Base-by-base conservation (phyloP, 2,888 invertebrate species). In the Eurytoma californica region DNA sequence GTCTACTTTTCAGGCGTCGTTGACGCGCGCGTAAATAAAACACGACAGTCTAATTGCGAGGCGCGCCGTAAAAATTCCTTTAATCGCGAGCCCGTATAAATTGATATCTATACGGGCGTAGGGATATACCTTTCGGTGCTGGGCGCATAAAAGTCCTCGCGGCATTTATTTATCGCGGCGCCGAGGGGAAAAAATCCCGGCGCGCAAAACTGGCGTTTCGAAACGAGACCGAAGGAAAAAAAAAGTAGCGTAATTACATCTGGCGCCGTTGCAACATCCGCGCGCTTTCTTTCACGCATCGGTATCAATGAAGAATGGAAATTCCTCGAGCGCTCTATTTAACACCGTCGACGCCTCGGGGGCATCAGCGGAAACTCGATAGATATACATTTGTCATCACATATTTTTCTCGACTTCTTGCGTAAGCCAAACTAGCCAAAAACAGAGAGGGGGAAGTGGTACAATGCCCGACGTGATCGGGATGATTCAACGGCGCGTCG, bases 81-180 rank as follows among this genome's bases (percentile, higher is more conserved):
- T 57, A 72, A 18, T 14, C 39, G 9, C 39, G 47, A 24, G 3
- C 47, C 4, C 60, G 14, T 53, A 16, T 49, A 47, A 70, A 49
- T 58, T 58, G 28, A 67, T 66, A 13, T 66, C 51, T 7, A 16
- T 7, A 1, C 39, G 9, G 39, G 7, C 9, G 39, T 0, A 39
- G 39, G 39, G 18, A 66, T 7, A 51, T 3, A 65, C 18, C 49
- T 47, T 20, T 53, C 53, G n/a, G 53, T 12, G 0, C 51, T 51
- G 51, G 14, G 16, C 1, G 24, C 16, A 24, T 51, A 53, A 16
- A 67, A 67, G 24, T 24, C 66, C 14, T 13, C n/a, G 28, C 51
- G 16, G 63, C 16, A n/a, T 39, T 39, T 63, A 63, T 63, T 63
- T 63, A 63, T 63, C 39, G 39, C 16, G 9, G 39, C 18, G 24